Conservation (phyloP, 2,888 invertebrate species). For the Hymenopus coronatus region DNA sequence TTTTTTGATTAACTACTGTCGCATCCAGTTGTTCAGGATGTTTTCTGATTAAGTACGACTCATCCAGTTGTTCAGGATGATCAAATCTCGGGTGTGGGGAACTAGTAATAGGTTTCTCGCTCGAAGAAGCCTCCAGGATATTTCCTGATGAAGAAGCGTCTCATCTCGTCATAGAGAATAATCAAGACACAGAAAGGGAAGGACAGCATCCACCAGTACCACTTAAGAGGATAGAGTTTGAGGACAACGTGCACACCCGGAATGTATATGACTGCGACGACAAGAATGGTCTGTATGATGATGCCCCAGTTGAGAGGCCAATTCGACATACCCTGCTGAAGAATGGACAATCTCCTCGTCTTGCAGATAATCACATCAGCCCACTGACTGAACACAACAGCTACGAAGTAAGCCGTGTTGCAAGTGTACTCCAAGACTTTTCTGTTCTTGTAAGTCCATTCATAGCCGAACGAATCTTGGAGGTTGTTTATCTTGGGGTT, state of each 20-base stretch:
- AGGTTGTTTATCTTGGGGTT: constrained; percentile 65
- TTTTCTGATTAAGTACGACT: constrained; percentile 17
- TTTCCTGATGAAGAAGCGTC: constrained; percentile 20
- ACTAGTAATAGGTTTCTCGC: constrained; percentile 22
- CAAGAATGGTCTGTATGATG: constrained; percentile 6
- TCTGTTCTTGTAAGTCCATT: constrained; percentile 22
- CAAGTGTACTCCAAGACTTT: constrained; percentile 21
- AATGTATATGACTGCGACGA: constrained; percentile 11
- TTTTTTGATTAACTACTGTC: too few relatives aligned
- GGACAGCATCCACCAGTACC: not conserved
- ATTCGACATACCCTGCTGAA: constrained; percentile 27
- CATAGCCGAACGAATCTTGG: constrained; percentile 47
- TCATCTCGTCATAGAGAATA: constrained; percentile 24
- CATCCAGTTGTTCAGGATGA: constrained; percentile 22
- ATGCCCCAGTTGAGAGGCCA: constrained; percentile 20
- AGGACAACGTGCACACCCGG: constrained; percentile 8
- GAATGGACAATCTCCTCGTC: constrained; percentile 23
- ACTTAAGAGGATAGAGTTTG: not conserved
- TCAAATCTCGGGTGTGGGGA: not conserved
- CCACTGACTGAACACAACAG: constrained; percentile 19
- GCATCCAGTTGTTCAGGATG: too few relatives aligned
- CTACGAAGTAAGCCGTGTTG: constrained; percentile 25
- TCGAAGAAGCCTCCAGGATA: constrained; percentile 23
- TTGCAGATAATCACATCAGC: constrained; percentile 30
- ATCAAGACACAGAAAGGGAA: constrained; percentile 22